These are phyloP conservation scores for Orestias chungarensis DNA, from an alignment of 2,797 vertebrate species.

Conservation along the genomic window DNA sequence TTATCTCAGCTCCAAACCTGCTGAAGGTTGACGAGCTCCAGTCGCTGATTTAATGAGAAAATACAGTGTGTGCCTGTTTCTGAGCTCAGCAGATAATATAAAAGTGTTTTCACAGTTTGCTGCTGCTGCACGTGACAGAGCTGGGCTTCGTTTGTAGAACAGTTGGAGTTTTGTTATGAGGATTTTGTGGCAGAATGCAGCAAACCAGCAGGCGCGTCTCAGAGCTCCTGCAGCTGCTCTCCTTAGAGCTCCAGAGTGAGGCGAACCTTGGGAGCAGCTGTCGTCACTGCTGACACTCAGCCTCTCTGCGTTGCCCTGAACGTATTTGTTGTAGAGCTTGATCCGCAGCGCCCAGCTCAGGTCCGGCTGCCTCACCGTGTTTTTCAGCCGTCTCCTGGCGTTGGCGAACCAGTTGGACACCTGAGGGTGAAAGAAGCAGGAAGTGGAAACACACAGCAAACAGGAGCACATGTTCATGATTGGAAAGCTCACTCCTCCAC, in stretches of 20 bases:
- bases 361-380: slow-evolving; percentile 96
- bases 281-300: slow-evolving; percentile 97
- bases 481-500: slow-evolving; percentile 52
- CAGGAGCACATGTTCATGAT: slow-evolving; percentile 52
- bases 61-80: slow-evolving; percentile 2
- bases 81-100: neutral
- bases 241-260: slow-evolving; percentile 17
- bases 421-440: slow-evolving; percentile 66
- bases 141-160: too few species aligned
- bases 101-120: slow-evolving; percentile 5
- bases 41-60: neutral
- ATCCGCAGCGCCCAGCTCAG: slow-evolving; percentile 98
- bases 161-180: too few species aligned
- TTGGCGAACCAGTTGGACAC: slow-evolving; percentile 99
- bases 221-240: neutral
- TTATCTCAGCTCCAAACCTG: slow-evolving; percentile 18
- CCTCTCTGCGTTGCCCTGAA: slow-evolving; percentile 97
- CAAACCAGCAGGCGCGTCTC: neutral
- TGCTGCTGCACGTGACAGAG: neutral
- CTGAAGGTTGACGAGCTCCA: neutral
- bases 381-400: slow-evolving; percentile 95
- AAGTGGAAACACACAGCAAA: slow-evolving; percentile 31
- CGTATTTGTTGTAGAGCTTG: slow-evolving; percentile 98
- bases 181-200: too few species aligned
- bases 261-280: slow-evolving; percentile 96